These are phyloP conservation scores for Phengaris arion DNA, from an alignment of 2,888 invertebrate genomes.

Conservation along the genomic window DNA sequence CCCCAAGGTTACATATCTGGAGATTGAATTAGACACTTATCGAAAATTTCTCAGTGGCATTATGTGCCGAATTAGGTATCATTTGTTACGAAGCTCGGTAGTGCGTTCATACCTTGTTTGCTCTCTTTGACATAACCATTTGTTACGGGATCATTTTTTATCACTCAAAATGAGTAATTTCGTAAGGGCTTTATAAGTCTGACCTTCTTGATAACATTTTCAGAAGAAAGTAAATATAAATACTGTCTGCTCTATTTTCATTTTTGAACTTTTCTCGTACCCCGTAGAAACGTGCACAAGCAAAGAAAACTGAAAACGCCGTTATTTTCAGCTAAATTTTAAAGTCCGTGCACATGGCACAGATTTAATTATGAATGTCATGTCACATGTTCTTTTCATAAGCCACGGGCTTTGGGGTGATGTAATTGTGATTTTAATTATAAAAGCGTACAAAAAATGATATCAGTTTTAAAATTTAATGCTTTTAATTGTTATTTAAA, in stretches of 20 bases:
- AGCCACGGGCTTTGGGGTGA: not conserved
- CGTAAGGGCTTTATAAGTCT: not conserved
- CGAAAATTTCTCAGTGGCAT: not conserved
- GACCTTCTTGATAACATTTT: not conserved
- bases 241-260: no score
- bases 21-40: conserved; percentile 6
- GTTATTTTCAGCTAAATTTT: not conserved
- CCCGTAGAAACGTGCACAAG: no score
- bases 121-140: conserved; percentile 1
- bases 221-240: not conserved
- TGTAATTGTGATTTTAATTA: not conserved
- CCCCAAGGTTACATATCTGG: not conserved
- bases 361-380: conserved; percentile 15
- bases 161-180: not conserved
- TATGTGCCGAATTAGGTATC: conserved; percentile 9
- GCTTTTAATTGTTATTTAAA: not conserved
- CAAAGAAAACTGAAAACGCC: not conserved
- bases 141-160: conserved; percentile 8
- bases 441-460: not conserved
- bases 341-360: not conserved
- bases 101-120: conserved; percentile 6
- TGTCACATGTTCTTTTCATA: conserved; percentile 13
- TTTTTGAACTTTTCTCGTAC: no score
- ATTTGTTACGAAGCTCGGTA: conserved; percentile 16
- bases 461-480: not conserved